These are phyloP conservation scores for Hofmannophila pseudospretella DNA, from an alignment of 2,888 invertebrate genomes.

Conservation along the genomic window DNA sequence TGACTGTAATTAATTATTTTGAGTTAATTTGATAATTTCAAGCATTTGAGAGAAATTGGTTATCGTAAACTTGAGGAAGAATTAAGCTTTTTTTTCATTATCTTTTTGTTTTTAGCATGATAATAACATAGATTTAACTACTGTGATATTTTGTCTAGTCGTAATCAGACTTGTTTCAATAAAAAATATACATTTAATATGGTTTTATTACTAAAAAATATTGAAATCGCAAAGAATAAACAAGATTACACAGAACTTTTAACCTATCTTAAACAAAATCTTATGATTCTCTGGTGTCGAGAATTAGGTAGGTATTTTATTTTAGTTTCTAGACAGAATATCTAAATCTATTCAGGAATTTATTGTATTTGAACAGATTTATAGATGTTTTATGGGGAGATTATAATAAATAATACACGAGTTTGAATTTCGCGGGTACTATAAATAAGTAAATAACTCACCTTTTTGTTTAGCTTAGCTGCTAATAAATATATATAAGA, in stretches of 20 bases:
- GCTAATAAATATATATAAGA: no score
- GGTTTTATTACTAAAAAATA: no score
- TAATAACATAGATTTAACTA: background rate
- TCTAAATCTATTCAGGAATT: background rate
- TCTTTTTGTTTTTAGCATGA: no score
- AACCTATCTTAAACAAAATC: background rate
- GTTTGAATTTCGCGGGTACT: background rate
- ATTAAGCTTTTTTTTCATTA: no score
- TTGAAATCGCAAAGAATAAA: no score
- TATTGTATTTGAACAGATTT: background rate
- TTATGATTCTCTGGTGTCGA: background rate
- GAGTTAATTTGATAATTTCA: no score
- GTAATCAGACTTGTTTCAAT: slow-evolving; percentile 8
- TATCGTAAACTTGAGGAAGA: no score
- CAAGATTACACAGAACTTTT: background rate
- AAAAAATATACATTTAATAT: background rate
- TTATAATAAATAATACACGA: background rate
- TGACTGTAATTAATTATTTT: no score
- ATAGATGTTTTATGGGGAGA: background rate
- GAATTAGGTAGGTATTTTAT: background rate
- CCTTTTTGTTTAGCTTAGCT: no score
- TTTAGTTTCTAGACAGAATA: background rate
- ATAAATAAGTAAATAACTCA: background rate
- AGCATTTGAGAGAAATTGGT: no score
- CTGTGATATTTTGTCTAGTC: slow-evolving; percentile 31